Base-by-base conservation (phyloP, 2,888 invertebrate species). In the Dolichopus griseipennis region DNA sequence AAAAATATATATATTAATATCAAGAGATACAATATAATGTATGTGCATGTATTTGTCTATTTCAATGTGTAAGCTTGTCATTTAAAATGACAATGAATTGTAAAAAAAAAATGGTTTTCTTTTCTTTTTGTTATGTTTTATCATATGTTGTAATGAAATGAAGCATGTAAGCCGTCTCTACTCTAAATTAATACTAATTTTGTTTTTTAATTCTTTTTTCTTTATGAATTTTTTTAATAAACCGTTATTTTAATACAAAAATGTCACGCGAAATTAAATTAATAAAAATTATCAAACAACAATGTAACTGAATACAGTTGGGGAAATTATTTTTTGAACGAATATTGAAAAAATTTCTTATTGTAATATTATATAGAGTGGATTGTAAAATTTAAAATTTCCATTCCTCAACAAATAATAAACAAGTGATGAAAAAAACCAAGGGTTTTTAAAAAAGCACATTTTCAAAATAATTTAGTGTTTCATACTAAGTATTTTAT, bases 191-290 rank as follows among this genome's bases (percentile, higher is more conserved):
- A 43, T 15, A n/a, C n/a, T n/a, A n/a, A n/a, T 52, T 18, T 52
- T 52, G 9, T 52, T n/a, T 52, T 52, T 12, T 52, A n/a, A 18
- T 18, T 52, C 37, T 8, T 52, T 18, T 18, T 3, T 52, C 18
- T 6, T 8, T 27, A 27, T 27, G 5, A 27, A 27, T 27, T 27
- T 27, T 27, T 27, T 27, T 27, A 27, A 27, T 27, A n/a, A 52
- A 52, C 2, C 1, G 2, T 52, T 10, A 43, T 52, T 52, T 52
- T 52, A 52, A 52, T 52, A 52, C 52, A 52, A 52, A 52, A 52
- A 52, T 52, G 52, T 52, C 52, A 52, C 52, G 52, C 52, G 52
- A 52, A 52, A 52, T 52, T 52, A 52, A 52, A 18, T 52, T 52
- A 52, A 52, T 52, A 52, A 52, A 52, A 12, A 18, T 52, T 52